A percentile compares a stretch with the other conserved stretches of the same genome.
Conservation (phyloP, 2,888 invertebrate species). For the Branchipolynoe longqiensis region DNA sequence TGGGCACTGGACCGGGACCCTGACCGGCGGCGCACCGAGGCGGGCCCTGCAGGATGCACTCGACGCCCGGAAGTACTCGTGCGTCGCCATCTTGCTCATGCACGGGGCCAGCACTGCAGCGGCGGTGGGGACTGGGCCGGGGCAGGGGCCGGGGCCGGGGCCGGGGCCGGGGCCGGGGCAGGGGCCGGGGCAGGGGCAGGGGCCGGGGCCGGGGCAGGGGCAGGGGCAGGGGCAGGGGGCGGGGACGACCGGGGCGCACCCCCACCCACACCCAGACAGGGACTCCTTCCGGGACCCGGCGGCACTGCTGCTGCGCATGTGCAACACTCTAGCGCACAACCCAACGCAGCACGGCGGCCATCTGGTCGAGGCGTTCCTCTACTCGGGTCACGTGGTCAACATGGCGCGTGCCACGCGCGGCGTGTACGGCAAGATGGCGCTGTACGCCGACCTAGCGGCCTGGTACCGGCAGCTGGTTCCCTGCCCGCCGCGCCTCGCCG, state of each 20-base stretch:
- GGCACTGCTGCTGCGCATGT: background rate
- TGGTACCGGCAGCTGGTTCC: slow-evolving; percentile 29
- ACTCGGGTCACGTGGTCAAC: background rate
- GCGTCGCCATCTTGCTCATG: slow-evolving; percentile 23
- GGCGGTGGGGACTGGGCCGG: background rate
- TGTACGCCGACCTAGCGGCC: slow-evolving; percentile 23
- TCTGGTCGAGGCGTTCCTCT: slow-evolving; percentile 30
- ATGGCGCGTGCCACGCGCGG: background rate
- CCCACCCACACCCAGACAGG: no score
- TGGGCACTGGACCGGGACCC: no score
- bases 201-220: background rate
- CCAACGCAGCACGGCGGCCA: slow-evolving; percentile 15
- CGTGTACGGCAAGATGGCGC: background rate
- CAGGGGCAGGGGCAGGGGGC: background rate
- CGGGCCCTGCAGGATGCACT: slow-evolving; percentile 9
- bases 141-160: background rate
- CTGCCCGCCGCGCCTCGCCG: background rate
- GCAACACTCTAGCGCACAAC: slow-evolving; percentile 22
- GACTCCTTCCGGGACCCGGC: background rate
- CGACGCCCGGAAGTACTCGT: slow-evolving; percentile 25
- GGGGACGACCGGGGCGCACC: background rate
- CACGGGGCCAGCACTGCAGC: background rate
- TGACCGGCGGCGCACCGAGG: background rate
- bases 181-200: background rate
- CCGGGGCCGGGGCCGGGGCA: background rate